Base-by-base conservation (phyloP, 2,113 vertebrate species). In the Varanus komodoensis region DNA sequence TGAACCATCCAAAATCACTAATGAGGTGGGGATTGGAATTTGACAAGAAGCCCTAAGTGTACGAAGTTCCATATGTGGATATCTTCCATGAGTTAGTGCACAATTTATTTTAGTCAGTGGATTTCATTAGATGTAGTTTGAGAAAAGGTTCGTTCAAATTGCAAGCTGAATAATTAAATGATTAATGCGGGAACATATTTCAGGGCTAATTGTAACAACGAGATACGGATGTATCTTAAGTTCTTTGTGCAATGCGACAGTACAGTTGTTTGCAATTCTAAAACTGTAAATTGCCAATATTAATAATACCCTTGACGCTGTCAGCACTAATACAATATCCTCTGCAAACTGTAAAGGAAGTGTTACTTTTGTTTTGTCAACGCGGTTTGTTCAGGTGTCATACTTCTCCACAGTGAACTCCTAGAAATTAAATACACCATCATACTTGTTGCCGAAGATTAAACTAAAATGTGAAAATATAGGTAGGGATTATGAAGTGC, bases 331-430 rank as follows among this genome's bases (percentile, higher is more conserved):
- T 44, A 29, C 64, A 84, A 38, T 68, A 27, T 78, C 32, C 32
- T 89, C 71, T 89, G 82, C 61, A 89, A 77, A 89, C 50, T 57
- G 4, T 34, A 89, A 44, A 61, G 32, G 64, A 19, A 74, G 27
- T 34, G 77, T 89, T 0, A 38, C 23, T 68, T 79, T 89, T 25
- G 15, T 9, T 75, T 69, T 71, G 27, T 69, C 27, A 57, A 80
- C 75, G 80, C 11, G 75, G 75, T 85, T 90, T 86, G 83, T 90
- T 90, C 83, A 86, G 64, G 57, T 71, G 44, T n/a, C 74, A 54
- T 78, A 79, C 17, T 44, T 80, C 27, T 54, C 11, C 11, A 48
- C 17, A 84, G 68, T 57, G 27, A 61, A 12, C 57, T 12, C 17
- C 17, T 82, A 5, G 44, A 8, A n/a, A 17, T n/a, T 44, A 17